Conservation (phyloP, 2,113 vertebrate genomes). For the Pseudorectes ferrugineus region DNA sequence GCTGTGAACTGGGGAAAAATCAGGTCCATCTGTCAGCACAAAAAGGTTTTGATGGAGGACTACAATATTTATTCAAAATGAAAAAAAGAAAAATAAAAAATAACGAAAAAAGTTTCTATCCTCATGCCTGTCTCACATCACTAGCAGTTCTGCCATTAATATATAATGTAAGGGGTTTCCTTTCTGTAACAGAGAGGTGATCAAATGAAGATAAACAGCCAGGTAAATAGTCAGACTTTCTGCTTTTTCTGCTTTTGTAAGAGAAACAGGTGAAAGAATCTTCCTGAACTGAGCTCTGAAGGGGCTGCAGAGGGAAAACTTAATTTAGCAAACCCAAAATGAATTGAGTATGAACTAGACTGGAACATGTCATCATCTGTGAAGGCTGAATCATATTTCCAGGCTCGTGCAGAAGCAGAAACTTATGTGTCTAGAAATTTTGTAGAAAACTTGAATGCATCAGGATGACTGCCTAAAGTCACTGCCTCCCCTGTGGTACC, state of each 20-base stretch:
- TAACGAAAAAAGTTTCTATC: not conserved
- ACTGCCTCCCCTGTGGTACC: not conserved
- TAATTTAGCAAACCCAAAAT: constrained; percentile 13
- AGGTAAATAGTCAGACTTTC: not conserved
- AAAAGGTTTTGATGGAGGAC: not conserved
- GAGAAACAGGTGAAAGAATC: not conserved
- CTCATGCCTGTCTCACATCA: not conserved
- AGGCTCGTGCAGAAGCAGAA: not conserved
- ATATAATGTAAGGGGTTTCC: not conserved
- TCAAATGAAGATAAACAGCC: not conserved
- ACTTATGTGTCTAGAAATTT: not conserved
- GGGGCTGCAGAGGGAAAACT: not conserved
- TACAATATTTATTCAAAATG: not conserved
- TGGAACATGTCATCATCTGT: not conserved
- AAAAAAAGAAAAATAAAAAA: not conserved
- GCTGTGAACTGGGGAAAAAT: not conserved
- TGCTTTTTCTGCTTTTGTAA: not conserved
- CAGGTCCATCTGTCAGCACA: not conserved
- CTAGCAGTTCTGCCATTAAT: not conserved
- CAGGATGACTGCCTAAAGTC: not conserved
- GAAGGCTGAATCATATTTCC: constrained; percentile 33
- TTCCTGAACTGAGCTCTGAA: not conserved
- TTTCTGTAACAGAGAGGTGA: not conserved
- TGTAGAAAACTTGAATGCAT: not conserved
- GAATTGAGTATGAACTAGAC: not conserved